Base-by-base conservation (phyloP, 53 echinoderm and acorn worm species). In the Arbacia lixula region DNA sequence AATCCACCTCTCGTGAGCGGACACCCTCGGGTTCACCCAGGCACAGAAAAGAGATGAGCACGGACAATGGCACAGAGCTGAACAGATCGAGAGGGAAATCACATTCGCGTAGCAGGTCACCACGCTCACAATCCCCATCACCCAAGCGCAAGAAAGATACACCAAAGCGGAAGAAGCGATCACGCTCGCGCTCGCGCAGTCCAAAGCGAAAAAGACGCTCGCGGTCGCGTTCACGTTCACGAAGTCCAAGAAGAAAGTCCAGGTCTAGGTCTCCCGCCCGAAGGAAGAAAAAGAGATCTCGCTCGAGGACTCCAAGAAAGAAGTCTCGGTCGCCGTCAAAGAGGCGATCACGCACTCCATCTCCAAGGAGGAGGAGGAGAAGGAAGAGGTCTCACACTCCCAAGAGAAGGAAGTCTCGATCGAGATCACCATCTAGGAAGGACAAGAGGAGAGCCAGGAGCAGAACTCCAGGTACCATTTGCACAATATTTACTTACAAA, bases 221-320 rank as follows among this genome's bases (percentile, higher is more conserved):
- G 21, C 26, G 52, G n/a, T 73, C 74, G 5, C 71, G 84, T 26
- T 88, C 88, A 32, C 55, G 58, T 10, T 85, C 85, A 1, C 63
- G 77, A 37, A 85, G 86, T 46, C 87, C 75, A 2, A 91, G 41
- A 36, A 74, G 84, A 39, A 80, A 69, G 10, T 83, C 73, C 1
- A 71, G 87, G 51, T 92, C 91, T 8, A 77, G 87, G 29, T 91
- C 93, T n/a, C 63, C 25, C 33, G 33, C 66, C 12, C 82, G 68
- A 31, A 88, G 36, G 28, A 72, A 42, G 74, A 90, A 76, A 37
- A 54, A 54, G 37, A 72, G 85, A 21, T 91, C 91, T 3, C 80
- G 85, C 4, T 88, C 88, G 0, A 65, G 90, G 54, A 85, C 88
- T 1, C 89, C 88, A n/a, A 71, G 78, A 26, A 84, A 52, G 36